These are phyloP conservation scores for Takifugu flavidus DNA, from an alignment of 2,113 vertebrate genomes.

Conservation along the genomic window DNA sequence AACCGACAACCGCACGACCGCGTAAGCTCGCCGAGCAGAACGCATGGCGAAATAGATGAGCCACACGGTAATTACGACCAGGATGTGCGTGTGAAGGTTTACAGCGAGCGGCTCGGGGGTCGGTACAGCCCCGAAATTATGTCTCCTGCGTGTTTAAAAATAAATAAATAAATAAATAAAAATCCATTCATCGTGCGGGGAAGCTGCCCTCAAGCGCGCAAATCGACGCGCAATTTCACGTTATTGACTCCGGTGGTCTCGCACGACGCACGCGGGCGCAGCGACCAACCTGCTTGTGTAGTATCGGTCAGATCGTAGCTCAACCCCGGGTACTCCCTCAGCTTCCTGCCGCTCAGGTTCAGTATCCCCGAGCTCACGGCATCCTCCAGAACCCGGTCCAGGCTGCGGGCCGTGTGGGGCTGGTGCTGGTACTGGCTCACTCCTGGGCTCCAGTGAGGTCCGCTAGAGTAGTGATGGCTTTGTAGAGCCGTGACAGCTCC, in stretches of 20 bases:
- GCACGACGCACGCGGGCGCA: not conserved
- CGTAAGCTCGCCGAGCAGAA: slow-evolving; percentile 10
- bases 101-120: not conserved
- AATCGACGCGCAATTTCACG: not conserved
- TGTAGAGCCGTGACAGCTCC: slow-evolving; percentile 71
- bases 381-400: slow-evolving; percentile 93
- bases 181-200: slow-evolving; percentile 24
- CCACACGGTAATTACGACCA: slow-evolving; percentile 4
- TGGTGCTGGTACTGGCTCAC: slow-evolving; percentile 76
- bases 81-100: slow-evolving; percentile 7
- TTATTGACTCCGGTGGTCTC: not conserved
- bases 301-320: slow-evolving; percentile 93
- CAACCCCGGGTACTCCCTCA: slow-evolving; percentile 88
- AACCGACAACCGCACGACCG: slow-evolving; percentile 30
- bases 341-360: slow-evolving; percentile 93
- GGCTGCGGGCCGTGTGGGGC: slow-evolving; percentile 83
- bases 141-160: slow-evolving; percentile 18
- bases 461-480: slow-evolving; percentile 75
- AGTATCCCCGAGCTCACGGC: slow-evolving; percentile 88
- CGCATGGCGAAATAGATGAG: not conserved
- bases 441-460: slow-evolving; percentile 84
- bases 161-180: not conserved
- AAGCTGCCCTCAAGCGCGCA: not conserved
- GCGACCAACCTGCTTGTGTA: slow-evolving; percentile 87
- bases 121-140: slow-evolving; percentile 21